phyloP scores from a whole-genome alignment of 2,888 invertebrate species.

The Dorcus hopei region DNA sequence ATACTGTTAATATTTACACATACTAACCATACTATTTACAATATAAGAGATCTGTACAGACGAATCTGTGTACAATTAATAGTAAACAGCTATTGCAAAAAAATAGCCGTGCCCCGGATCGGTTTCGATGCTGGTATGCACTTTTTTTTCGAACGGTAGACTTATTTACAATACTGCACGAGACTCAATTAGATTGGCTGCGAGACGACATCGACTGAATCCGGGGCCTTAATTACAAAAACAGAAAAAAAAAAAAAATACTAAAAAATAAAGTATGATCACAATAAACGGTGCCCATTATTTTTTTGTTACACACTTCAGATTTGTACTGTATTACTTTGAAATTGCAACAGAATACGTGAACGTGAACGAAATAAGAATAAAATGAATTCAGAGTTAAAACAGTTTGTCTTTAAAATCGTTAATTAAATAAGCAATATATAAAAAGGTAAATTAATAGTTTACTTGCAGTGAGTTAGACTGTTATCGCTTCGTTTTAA shows the following conservation, averaged over 20 bases:
- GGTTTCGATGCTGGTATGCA: background rate
- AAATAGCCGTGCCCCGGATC: conserved; percentile 12
- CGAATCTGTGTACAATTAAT: conserved; percentile 14
- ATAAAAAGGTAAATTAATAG: too few relatives aligned
- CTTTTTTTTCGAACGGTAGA: background rate
- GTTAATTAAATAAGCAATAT: too few relatives aligned
- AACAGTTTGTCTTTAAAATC: too few relatives aligned
- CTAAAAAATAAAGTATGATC: background rate
- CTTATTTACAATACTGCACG: conserved; percentile 1
- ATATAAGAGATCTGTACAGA: conserved; percentile 22
- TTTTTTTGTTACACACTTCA: too few relatives aligned
- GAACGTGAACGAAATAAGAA: too few relatives aligned
- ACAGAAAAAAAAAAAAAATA: background rate
- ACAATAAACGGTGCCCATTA: background rate
- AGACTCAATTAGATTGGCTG: conserved; percentile 2
- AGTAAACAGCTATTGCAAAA: conserved; percentile 15
- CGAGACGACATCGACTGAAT: background rate
- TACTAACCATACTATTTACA: conserved; percentile 13
- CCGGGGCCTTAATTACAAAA: background rate
- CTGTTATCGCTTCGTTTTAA: background rate
- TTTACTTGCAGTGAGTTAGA: too few relatives aligned
- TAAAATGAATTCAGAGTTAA: too few relatives aligned
- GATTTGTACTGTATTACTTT: too few relatives aligned
- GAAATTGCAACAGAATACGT: too few relatives aligned
- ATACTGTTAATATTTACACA: conserved; percentile 15